phyloP scores from a whole-genome alignment of 2,113 vertebrate species.

The Oxygymnocypris stewartii region DNA sequence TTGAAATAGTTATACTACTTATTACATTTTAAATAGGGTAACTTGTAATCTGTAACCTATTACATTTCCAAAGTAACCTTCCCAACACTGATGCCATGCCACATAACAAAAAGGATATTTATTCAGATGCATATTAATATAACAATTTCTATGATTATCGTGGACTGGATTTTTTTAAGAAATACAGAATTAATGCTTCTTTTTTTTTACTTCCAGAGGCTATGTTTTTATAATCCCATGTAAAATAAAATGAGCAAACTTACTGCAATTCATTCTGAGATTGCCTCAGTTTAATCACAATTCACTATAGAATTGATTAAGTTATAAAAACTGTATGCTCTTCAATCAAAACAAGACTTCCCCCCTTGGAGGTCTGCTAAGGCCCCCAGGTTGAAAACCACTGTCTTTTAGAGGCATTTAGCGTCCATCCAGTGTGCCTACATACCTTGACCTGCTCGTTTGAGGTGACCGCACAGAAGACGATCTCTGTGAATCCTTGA shows the following conservation, averaged over 20 bases:
- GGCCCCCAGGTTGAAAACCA: background rate
- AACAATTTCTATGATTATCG: background rate
- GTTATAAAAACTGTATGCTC: background rate
- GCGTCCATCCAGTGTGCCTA: background rate
- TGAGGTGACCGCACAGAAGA: slow-evolving; percentile 97
- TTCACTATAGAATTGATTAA: background rate
- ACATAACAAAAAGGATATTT: background rate
- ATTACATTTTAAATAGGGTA: no score
- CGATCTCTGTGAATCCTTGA: slow-evolving; percentile 98
- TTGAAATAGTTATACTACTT: no score
- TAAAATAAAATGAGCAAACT: no score
- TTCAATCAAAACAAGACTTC: background rate
- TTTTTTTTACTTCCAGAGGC: no score
- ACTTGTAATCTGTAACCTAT: no score
- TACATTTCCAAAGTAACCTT: no score
- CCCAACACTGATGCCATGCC: no score
- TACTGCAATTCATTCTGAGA: no score
- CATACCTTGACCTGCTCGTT: slow-evolving; percentile 98
- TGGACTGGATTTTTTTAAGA: background rate
- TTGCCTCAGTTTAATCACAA: no score
- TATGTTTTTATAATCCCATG: no score
- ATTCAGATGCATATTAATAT: background rate
- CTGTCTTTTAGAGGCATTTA: background rate
- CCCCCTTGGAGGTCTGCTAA: background rate
- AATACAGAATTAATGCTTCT: no score